Base-by-base conservation (phyloP, 2,888 invertebrate species). In the Eristalis intricaria region DNA sequence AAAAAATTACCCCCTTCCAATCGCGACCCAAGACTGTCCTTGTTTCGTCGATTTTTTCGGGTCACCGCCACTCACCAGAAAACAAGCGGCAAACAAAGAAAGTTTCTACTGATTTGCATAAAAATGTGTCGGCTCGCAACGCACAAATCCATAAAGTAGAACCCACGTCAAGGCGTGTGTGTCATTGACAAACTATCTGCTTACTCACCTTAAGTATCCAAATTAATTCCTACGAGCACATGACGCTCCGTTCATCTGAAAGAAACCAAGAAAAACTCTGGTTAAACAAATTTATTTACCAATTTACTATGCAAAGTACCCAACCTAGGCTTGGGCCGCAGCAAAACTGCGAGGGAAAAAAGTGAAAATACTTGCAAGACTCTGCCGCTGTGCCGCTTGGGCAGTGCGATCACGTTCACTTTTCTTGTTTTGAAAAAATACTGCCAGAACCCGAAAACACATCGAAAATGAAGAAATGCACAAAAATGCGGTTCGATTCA, bases 171-270 rank as follows among this genome's bases (percentile, higher is more conserved):
- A 60, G 23, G 13, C 13, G 26, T 35, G 29, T 35, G 29, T 65
- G 23, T 56, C 64, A 69, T 69, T 71, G 64, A 71, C 68, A 68
- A 56, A 80, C 68, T 60, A 26, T 61, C 11, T 32, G 43, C 32
- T 35, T 29, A 81, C 86, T 86, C 66, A 86, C 86, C 83, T 86
- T 75, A 26, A 70, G 69, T 78, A 65, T 66, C 23, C 26, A 74
- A 63, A 75, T 66, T 64, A 70, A 73, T 64, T 83, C 56, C 78
- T 86, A 75, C 2, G 43, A 78, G 63, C 35, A 75, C 83, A 83
- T 83, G 23, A 19, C 66, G 26, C 40, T 61, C 70, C 29, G 65
- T 74, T 75, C 61, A 83, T 79, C 86, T 86, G 73, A 64, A 85
- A 85, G 11, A 50, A 32, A 74, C 43, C 61, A 58, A 61, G 43